Evolutionary conservation across 2,797 vertebrate species (phyloP).

Genomic region (Vultur gryphus): DNA sequence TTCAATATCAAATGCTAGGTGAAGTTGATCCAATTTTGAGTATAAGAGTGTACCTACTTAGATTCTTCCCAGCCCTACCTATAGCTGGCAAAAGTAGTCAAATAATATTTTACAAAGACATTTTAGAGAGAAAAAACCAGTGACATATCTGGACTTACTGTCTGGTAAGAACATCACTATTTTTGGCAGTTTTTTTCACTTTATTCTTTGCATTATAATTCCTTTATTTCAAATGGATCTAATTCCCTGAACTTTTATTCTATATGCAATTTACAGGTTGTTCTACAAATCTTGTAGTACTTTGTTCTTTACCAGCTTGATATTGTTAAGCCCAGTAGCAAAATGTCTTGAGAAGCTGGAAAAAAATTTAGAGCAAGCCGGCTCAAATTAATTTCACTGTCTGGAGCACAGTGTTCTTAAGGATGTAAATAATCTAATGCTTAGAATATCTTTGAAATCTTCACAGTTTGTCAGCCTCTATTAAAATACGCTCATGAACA

Average conservation of each 20-base stretch:
- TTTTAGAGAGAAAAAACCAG: background rate
- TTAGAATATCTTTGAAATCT: constrained; percentile 39
- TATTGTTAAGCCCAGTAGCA: constrained; percentile 2
- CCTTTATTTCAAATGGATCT: background rate
- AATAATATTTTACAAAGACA: background rate
- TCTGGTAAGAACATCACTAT: background rate
- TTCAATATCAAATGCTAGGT: background rate
- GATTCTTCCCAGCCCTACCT: background rate
- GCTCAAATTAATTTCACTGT: constrained; percentile 41
- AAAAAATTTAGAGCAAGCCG: constrained; percentile 11
- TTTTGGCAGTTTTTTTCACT: background rate
- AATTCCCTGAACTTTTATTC: background rate
- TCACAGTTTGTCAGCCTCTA: background rate
- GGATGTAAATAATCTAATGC: constrained; percentile 37
- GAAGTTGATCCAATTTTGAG: background rate
- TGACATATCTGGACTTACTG: background rate
- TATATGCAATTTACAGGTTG: background rate
- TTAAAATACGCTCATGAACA: background rate
- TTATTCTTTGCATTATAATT: background rate
- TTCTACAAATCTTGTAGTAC: background rate
- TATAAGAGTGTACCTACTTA: background rate
- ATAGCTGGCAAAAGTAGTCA: background rate
- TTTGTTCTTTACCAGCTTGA: background rate
- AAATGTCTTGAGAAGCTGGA: constrained; percentile 32
- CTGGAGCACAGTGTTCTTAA: background rate